These are phyloP conservation scores for Trinectes maculatus DNA, from an alignment of 2,113 vertebrate species.

Conservation along the genomic window DNA sequence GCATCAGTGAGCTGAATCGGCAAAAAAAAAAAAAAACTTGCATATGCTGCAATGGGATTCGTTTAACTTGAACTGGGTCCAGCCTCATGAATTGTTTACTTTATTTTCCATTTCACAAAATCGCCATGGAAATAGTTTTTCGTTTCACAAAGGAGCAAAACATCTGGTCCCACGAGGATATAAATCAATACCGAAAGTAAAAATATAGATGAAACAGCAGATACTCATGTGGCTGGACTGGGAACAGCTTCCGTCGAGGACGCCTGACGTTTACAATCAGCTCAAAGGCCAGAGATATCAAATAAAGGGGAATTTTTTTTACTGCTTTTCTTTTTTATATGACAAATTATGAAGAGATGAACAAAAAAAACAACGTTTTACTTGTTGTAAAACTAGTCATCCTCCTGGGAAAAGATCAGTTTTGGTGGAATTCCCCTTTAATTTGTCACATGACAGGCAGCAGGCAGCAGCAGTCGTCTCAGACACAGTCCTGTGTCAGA, in stretches of 20 bases:
- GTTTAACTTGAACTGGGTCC: constrained; percentile 18
- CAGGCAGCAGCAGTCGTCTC: constrained; percentile 44
- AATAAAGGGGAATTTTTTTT: constrained; percentile 49
- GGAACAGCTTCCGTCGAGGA: neutral
- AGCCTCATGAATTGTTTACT: constrained; percentile 35
- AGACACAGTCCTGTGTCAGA: neutral
- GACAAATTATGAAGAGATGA: too few relatives aligned
- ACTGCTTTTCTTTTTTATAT: too few relatives aligned
- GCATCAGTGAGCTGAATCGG: neutral
- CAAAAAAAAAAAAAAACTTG: too few relatives aligned
- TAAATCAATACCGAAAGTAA: neutral
- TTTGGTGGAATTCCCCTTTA: constrained; percentile 59
- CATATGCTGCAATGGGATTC: neutral
- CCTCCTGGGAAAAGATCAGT: neutral
- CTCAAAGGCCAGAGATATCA: neutral
- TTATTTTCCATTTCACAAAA: neutral
- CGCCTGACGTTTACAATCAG: neutral
- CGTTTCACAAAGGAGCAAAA: neutral
- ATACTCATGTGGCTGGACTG: constrained; percentile 26
- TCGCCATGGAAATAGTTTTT: neutral
- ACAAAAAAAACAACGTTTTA: too few relatives aligned
- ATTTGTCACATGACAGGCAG: constrained; percentile 57
- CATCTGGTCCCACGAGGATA: neutral
- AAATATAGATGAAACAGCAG: neutral
- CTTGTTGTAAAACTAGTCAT: neutral